Evolutionary conservation across 2,888 invertebrate species (phyloP).

Genomic region (Aquatica leii): DNA sequence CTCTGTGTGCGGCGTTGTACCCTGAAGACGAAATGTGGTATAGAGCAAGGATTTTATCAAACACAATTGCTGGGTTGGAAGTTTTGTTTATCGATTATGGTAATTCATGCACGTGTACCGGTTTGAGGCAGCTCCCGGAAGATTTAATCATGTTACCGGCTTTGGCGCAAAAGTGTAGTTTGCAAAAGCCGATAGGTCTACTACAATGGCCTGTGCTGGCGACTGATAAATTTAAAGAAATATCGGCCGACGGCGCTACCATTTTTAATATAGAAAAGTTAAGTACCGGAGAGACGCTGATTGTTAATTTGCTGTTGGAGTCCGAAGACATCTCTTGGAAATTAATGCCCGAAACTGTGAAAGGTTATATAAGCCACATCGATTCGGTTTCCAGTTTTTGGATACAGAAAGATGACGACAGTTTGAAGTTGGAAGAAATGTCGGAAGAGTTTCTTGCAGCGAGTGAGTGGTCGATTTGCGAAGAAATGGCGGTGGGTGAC

Average conservation of each 20-base stretch:
- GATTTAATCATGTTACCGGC: constrained; percentile 67
- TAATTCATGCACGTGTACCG: constrained; percentile 69
- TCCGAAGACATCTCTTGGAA: constrained; percentile 71
- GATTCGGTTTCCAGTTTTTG: constrained; percentile 76
- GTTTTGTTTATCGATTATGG: constrained; percentile 77
- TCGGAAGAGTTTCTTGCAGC: constrained; percentile 69
- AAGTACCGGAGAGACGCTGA: constrained; percentile 71
- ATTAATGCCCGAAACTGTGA: constrained; percentile 56
- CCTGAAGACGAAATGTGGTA: constrained; percentile 74
- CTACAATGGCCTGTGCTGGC: constrained; percentile 72
- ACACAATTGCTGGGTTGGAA: constrained; percentile 66
- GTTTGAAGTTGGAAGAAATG: constrained; percentile 65
- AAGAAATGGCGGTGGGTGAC: constrained; percentile 41
- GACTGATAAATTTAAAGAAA: constrained; percentile 70
- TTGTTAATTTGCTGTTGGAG: constrained; percentile 69
- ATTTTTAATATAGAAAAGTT: constrained; percentile 74
- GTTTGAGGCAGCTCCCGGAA: constrained; percentile 69
- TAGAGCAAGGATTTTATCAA: constrained; percentile 67
- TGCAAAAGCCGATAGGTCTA: constrained; percentile 63
- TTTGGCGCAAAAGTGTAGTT: constrained; percentile 70
- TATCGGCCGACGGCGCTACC: constrained; percentile 74
- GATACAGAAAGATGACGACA: constrained; percentile 68
- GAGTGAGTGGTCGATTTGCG: constrained; percentile 25
- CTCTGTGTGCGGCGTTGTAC: constrained; percentile 72
- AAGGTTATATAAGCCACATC: constrained; percentile 69